phyloP scores from a whole-genome alignment of 2,113 vertebrate genomes.

The Mustela nigripes region DNA sequence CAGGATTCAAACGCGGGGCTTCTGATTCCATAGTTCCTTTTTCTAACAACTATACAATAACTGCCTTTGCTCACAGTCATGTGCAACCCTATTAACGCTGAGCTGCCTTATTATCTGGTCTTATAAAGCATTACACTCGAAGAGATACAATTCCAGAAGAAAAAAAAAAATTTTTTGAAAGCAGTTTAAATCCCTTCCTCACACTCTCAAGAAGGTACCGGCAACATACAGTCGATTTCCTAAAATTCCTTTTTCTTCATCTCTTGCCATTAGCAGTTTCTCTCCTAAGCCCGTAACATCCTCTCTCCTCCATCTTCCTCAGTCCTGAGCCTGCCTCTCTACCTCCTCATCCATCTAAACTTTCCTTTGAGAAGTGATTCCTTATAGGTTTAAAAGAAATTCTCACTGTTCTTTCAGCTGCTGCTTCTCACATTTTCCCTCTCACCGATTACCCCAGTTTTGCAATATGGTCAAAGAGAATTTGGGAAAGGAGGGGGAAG shows the following conservation, averaged over 20 bases:
- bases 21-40: background rate
- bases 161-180: background rate
- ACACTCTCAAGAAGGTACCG: background rate
- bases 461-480: background rate
- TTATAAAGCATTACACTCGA: background rate
- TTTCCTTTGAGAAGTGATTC: slow-evolving; percentile 29
- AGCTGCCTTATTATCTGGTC: background rate
- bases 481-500: background rate
- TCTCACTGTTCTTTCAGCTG: background rate
- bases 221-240: background rate
- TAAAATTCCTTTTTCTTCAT: background rate
- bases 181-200: background rate
- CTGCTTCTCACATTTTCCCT: slow-evolving; percentile 3
- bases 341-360: background rate
- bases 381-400: background rate
- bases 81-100: background rate
- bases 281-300: background rate
- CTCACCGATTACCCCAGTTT: background rate
- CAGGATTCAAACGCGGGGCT: background rate
- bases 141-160: background rate
- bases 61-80: background rate
- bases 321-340: background rate
- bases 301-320: background rate
- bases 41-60: background rate
- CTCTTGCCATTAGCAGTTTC: background rate